Evolutionary conservation across 2,888 invertebrate species (phyloP).

Genomic region (Polyommatus iphigenia): DNA sequence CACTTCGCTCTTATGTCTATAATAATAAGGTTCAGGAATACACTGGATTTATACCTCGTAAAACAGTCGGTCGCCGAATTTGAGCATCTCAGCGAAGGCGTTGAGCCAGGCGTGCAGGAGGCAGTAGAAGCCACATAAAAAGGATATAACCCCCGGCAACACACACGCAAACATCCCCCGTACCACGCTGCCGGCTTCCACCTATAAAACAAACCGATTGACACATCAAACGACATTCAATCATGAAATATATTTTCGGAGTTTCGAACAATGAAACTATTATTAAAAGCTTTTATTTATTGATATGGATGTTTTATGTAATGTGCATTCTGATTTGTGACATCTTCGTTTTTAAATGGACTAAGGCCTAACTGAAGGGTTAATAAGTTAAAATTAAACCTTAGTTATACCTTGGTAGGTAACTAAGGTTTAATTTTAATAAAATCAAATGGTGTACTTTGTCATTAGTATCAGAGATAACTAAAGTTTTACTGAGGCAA

Average conservation of each 20-base stretch:
- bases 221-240: neutral
- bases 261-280: neutral
- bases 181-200: conserved; percentile 72
- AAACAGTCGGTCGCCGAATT: conserved; percentile 90
- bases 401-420: no score
- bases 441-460: no score
- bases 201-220: conserved; percentile 46
- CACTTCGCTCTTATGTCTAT: neutral
- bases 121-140: conserved; percentile 90
- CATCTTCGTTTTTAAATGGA: no score
- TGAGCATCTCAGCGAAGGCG: conserved; percentile 92
- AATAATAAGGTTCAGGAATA: neutral
- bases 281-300: no score
- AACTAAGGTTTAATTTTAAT: no score
- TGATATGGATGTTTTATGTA: no score
- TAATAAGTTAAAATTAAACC: no score
- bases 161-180: conserved; percentile 86
- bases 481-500: no score
- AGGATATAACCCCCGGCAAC: conserved; percentile 86
- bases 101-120: conserved; percentile 96
- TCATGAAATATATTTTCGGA: neutral
- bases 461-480: no score
- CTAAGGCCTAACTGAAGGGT: no score
- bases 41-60: conserved; percentile 57
- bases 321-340: no score